A percentile compares a stretch with the other conserved stretches of the same genome.
These are phyloP conservation scores for Eulacestoma nigropectus DNA, from an alignment of 2,113 vertebrate species.

Conservation along the genomic window DNA sequence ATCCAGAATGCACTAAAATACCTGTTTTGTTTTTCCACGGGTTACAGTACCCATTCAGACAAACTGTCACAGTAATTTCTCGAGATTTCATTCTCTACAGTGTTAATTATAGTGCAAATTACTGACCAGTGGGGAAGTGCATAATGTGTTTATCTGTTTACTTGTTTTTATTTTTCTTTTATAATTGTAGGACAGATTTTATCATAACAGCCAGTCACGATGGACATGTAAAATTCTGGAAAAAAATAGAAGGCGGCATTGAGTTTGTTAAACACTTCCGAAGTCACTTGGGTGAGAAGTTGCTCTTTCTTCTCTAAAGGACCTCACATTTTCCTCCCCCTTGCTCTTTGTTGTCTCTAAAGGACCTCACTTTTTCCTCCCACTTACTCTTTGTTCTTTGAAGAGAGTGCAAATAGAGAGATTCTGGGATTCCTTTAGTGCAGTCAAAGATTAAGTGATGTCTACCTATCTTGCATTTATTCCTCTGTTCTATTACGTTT, in stretches of 20 bases:
- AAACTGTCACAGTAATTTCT: background rate
- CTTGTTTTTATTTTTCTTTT: background rate
- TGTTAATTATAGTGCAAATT: background rate
- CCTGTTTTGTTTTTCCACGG: background rate
- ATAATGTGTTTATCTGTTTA: background rate
- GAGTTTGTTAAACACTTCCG: slow-evolving; percentile 99
- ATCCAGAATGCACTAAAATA: background rate
- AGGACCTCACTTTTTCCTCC: background rate
- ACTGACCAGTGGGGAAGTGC: background rate
- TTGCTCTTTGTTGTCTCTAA: background rate
- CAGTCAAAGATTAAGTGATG: background rate
- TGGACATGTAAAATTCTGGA: slow-evolving; percentile 98
- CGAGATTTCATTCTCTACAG: background rate
- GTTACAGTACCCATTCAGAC: background rate
- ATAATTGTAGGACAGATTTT: slow-evolving; percentile 87
- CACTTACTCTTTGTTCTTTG: background rate
- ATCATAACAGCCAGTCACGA: slow-evolving; percentile 97
- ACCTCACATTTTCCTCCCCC: background rate
- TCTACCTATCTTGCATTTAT: background rate
- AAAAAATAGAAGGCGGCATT: slow-evolving; percentile 93
- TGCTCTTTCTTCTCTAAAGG: background rate
- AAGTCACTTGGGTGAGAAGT: slow-evolving; percentile 85
- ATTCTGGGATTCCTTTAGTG: background rate
- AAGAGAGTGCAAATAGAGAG: background rate
- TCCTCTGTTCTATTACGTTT: background rate